Evolutionary conservation across 2,113 vertebrate genomes (phyloP).

Genomic region (Dasyornis broadbenti): DNA sequence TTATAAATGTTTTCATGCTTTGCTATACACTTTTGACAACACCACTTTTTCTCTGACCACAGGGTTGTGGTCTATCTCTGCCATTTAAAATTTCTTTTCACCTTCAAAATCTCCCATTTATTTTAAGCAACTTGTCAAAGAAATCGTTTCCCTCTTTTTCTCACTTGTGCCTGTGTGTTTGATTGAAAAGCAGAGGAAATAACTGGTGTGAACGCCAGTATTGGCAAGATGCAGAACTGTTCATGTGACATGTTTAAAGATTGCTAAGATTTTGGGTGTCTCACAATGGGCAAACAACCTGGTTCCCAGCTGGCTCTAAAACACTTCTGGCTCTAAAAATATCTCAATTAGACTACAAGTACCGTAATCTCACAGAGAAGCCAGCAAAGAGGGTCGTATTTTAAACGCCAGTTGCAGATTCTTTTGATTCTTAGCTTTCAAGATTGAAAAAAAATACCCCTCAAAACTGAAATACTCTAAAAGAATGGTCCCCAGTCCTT

Average conservation of each 20-base stretch:
- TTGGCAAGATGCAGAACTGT: neutral
- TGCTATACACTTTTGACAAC: neutral
- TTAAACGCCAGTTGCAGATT: neutral
- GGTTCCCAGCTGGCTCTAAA: neutral
- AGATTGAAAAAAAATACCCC: neutral
- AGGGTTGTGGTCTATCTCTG: neutral
- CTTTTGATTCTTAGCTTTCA: neutral
- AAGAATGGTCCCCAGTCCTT: neutral
- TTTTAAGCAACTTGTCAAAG: constrained; percentile 7
- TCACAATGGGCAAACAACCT: neutral
- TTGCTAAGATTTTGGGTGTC: neutral
- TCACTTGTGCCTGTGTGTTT: neutral
- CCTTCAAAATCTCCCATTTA: neutral
- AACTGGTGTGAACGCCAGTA: neutral
- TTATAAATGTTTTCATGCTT: neutral
- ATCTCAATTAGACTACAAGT: neutral
- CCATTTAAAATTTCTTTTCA: neutral
- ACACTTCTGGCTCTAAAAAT: neutral
- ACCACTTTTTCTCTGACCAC: neutral
- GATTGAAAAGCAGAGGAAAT: constrained; percentile 4
- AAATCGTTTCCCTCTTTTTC: neutral
- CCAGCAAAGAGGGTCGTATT: neutral
- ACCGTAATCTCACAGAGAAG: neutral
- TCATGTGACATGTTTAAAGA: neutral
- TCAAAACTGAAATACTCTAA: neutral